Evolutionary conservation across 2,888 invertebrate genomes (phyloP).

Genomic region (Cataglyphis rosenhaueri): DNA sequence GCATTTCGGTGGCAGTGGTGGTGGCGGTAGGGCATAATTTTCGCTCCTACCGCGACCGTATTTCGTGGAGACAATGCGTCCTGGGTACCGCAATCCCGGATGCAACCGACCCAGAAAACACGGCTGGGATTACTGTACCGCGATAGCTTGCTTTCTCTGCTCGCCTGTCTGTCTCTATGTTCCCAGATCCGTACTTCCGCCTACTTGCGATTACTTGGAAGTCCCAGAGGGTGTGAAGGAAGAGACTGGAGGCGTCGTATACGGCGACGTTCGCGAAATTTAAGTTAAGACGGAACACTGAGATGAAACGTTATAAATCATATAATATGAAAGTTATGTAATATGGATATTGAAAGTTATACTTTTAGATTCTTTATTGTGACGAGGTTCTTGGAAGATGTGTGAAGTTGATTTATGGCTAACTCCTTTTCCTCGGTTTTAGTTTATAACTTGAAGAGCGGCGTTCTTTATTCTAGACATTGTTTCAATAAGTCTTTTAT

Average conservation of each 20-base stretch:
- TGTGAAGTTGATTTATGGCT: neutral
- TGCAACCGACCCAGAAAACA: slow-evolving; percentile 76
- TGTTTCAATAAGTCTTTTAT: slow-evolving; percentile 15
- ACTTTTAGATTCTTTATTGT: neutral
- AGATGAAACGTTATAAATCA: slow-evolving; percentile 23
- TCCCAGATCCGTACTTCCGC: slow-evolving; percentile 60
- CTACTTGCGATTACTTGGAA: slow-evolving; percentile 56
- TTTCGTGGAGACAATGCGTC: slow-evolving; percentile 73
- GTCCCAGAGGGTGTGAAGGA: slow-evolving; percentile 57
- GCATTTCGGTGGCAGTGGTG: slow-evolving; percentile 62
- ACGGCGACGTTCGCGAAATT: slow-evolving; percentile 28
- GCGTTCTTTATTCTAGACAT: neutral
- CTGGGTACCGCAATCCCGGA: slow-evolving; percentile 75
- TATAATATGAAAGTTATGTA: neutral
- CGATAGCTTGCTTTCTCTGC: slow-evolving; percentile 67
- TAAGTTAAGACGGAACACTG: slow-evolving; percentile 24
- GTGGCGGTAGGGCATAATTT: slow-evolving; percentile 67
- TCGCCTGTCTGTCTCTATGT: slow-evolving; percentile 67
- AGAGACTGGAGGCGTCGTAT: slow-evolving; percentile 45
- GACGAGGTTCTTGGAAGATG: neutral
- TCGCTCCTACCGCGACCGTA: slow-evolving; percentile 73
- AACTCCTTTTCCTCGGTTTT: neutral
- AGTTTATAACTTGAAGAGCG: neutral
- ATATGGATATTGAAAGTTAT: neutral
- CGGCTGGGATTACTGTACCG: slow-evolving; percentile 72